Percentiles rank a stretch among this genome's conserved stretches.
phyloP scores from a whole-genome alignment of 1,140 invertebrate species.

The Danaus plexippus region DNA sequence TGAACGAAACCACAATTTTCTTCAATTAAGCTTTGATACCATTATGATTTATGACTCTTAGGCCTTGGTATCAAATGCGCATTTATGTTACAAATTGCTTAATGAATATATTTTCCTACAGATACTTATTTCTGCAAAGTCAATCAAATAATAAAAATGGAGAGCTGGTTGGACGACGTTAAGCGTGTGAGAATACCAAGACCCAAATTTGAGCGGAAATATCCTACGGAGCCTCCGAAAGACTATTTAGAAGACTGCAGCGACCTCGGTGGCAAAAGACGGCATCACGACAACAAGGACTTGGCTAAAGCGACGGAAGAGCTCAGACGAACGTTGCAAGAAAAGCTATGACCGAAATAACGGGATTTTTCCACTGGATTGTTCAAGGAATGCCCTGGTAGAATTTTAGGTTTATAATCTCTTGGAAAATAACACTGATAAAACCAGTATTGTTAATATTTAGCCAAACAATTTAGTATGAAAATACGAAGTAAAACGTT shows the following conservation, averaged over 20 bases:
- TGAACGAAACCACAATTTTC: no score
- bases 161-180: conserved; percentile 86
- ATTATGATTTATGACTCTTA: no score
- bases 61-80: no score
- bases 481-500: not conserved
- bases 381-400: no score
- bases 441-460: conserved; percentile 8
- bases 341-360: conserved; percentile 76
- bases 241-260: conserved; percentile 74
- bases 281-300: conserved; percentile 66
- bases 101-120: conserved; percentile 9
- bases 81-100: no score
- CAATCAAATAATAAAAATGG: conserved; percentile 71
- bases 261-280: conserved; percentile 55
- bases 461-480: not conserved
- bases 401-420: no score
- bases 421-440: no score
- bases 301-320: conserved; percentile 81
- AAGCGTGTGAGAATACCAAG: conserved; percentile 86
- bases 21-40: no score
- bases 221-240: conserved; percentile 77
- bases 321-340: conserved; percentile 78
- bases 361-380: no score
- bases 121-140: not conserved
- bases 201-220: conserved; percentile 83